Evolutionary conservation across 2,888 invertebrate genomes (phyloP), one percentile per base, ranked within the genome.

Genomic region (Disparrhopalites patrizii): DNA sequence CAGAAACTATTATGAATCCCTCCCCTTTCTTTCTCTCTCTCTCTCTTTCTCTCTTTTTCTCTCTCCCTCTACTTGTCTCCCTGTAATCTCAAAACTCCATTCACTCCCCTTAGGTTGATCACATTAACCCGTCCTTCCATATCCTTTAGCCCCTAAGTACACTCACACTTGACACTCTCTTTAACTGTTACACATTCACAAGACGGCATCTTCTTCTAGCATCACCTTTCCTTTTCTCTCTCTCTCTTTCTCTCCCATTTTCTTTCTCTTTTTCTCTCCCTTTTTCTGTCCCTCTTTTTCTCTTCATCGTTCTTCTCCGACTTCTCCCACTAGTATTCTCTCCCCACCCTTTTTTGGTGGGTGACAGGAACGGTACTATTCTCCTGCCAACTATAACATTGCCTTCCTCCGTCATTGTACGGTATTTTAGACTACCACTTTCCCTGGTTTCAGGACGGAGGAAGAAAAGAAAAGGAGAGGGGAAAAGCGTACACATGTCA

Each of bases 41-140:
- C n/a, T n/a, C n/a, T n/a, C n/a, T n/a, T n/a, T n/a, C n/a, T n/a
- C n/a, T n/a, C n/a, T n/a, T n/a, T n/a, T n/a, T n/a, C n/a, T n/a
- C n/a, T n/a, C n/a, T n/a, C n/a, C 62, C 62, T 61, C 58, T 54
- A 47, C 64, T 65, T 58, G 58, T 66, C 62, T 66, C 62, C 66
- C 50, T 66, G 50, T 66, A 66, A 66, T 66, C 66, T 66, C 62
- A 57, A n/a, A n/a, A 52, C 36, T 60, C 58, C 47, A 65, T 65
- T 65, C 65, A 65, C n/a, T 38, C 57, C 33, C n/a, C 28, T 13
- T 8, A 5, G 28, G 51, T 28, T 65, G 65, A 65, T 65, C 65
- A 60, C 60, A 65, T 65, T 65, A 65, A 65, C 65, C 65, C 65
- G 52, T 58, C 57, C 51, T 25, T 18, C 57, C 58, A 50, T 54